phyloP scores from a whole-genome alignment of 1,140 invertebrate species.

The Atta texana region DNA sequence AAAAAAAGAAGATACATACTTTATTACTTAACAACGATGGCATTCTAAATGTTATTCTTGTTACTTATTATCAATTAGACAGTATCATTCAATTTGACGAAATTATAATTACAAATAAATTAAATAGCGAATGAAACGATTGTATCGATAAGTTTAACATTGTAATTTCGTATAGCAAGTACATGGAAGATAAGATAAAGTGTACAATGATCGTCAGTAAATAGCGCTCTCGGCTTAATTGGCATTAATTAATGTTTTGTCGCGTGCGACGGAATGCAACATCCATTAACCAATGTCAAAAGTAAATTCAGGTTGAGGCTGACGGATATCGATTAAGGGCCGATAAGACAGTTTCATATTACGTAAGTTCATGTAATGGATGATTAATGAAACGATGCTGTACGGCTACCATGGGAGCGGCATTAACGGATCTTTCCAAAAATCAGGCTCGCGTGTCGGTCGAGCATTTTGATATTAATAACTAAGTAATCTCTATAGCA shows the following conservation, averaged over 20 bases:
- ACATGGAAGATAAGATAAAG: constrained; percentile 22
- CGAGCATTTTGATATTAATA: constrained; percentile 55
- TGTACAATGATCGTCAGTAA: constrained; percentile 36
- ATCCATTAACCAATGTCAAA: constrained; percentile 61
- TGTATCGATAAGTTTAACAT: constrained; percentile 4
- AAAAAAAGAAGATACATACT: too few relatives aligned
- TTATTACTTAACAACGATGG: too few relatives aligned
- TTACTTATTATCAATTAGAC: constrained; percentile 7
- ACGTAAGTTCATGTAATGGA: constrained; percentile 58
- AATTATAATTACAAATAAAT: constrained; percentile 14
- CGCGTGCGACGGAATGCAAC: constrained; percentile 56
- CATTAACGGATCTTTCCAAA: constrained; percentile 54
- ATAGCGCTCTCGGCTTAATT: constrained; percentile 43
- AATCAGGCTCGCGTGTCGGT: constrained; percentile 52
- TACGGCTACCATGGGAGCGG: constrained; percentile 22
- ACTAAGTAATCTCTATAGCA: constrained; percentile 38
- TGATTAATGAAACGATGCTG: constrained; percentile 53
- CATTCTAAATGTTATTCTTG: not conserved
- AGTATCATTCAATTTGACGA: not conserved
- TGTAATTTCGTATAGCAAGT: constrained; percentile 18
- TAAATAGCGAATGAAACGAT: constrained; percentile 23
- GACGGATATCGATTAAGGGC: constrained; percentile 61
- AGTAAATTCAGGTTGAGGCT: constrained; percentile 57
- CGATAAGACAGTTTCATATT: constrained; percentile 65
- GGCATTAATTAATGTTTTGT: constrained; percentile 66